phyloP scores from a whole-genome alignment of 2,113 vertebrate genomes.

The Clupea harengus region DNA sequence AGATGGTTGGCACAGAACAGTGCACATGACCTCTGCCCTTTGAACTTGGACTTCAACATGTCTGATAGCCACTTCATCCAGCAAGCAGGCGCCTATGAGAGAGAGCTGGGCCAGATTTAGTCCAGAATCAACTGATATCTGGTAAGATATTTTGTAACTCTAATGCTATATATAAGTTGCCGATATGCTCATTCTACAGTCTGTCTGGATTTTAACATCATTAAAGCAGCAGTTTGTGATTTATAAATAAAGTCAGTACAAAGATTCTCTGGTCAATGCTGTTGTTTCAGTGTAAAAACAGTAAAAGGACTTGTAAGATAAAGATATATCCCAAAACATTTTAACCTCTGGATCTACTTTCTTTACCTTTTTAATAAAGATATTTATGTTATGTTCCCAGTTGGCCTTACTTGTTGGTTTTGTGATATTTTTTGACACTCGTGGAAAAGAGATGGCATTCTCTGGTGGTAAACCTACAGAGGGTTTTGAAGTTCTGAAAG shows the following conservation, averaged over 20 bases:
- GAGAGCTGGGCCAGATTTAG: too few species aligned
- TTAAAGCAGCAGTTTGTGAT: background rate
- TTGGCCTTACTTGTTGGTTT: background rate
- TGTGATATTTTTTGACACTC: background rate
- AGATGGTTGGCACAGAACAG: too few species aligned
- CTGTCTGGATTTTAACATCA: too few species aligned
- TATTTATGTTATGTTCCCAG: conserved; percentile 1
- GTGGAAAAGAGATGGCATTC: background rate
- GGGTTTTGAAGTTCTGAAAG: background rate
- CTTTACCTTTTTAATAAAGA: background rate
- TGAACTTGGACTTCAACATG: background rate
- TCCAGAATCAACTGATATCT: too few species aligned
- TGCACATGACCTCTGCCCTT: background rate
- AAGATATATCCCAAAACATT: background rate
- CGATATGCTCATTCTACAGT: too few species aligned
- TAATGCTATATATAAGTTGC: too few species aligned
- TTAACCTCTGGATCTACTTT: background rate
- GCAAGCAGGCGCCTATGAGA: too few species aligned
- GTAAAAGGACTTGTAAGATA: background rate
- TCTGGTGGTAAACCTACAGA: too few species aligned
- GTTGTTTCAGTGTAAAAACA: background rate
- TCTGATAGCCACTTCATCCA: background rate
- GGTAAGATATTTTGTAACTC: too few species aligned
- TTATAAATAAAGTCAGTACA: background rate
- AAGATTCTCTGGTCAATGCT: background rate